Percentiles rank a stretch among this genome's conserved stretches.
These are phyloP conservation scores for Phlogophora meticulosa DNA, from an alignment of 2,888 invertebrate genomes.

Conservation along the genomic window DNA sequence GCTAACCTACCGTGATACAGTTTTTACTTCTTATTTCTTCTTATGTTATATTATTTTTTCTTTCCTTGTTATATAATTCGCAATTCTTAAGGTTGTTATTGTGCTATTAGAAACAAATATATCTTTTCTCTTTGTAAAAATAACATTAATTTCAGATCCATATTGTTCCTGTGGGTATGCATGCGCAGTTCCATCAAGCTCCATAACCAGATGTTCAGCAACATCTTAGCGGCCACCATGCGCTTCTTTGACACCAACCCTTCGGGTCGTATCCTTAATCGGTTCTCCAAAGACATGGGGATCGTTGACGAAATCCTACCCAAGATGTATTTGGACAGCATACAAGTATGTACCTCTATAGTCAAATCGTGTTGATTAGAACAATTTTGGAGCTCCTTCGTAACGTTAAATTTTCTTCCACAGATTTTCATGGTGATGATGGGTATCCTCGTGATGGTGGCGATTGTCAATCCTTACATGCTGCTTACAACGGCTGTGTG, in stretches of 20 bases:
- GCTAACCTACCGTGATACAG: no score
- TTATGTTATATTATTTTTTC: no score
- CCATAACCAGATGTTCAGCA: slow-evolving; percentile 95
- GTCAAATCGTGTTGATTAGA: not conserved
- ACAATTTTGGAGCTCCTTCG: not conserved
- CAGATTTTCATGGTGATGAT: slow-evolving; percentile 93
- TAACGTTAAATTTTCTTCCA: slow-evolving; percentile 44
- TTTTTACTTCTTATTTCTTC: no score
- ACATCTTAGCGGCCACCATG: slow-evolving; percentile 94
- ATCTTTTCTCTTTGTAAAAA: not conserved
- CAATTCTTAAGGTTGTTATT: no score
- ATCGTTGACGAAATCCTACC: slow-evolving; percentile 94
- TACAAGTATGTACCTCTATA: slow-evolving; percentile 83
- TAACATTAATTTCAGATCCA: slow-evolving; percentile 88
- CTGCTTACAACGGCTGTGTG: slow-evolving; percentile 92
- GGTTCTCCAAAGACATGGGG: slow-evolving; percentile 96
- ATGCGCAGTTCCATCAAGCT: slow-evolving; percentile 94
- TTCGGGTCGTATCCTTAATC: slow-evolving; percentile 95
- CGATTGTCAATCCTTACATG: slow-evolving; percentile 93
- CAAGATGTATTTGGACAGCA: slow-evolving; percentile 92
- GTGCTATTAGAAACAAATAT: no score
- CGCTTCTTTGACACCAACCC: slow-evolving; percentile 96
- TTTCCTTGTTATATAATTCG: no score
- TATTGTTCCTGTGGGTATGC: slow-evolving; percentile 94
- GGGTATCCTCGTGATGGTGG: slow-evolving; percentile 94